Evolutionary conservation across 2,113 vertebrate species (phyloP), one percentile per base, ranked within the genome.

Genomic region (Thermophis baileyi): DNA sequence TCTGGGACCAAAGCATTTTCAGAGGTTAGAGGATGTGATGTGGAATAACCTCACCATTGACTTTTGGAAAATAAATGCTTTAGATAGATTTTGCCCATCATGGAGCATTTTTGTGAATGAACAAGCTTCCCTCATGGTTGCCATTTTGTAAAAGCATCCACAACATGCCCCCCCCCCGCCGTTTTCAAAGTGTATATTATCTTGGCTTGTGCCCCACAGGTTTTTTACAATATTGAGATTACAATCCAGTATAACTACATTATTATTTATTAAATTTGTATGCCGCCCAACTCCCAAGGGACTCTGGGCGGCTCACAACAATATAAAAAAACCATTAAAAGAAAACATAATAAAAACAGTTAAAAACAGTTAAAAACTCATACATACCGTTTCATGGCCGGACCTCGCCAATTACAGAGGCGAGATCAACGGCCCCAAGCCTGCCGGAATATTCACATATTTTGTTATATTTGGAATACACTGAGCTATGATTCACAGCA

Each of bases 161-260:
- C 7, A 44, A 40, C 35, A 44, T 9, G 7, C 18, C 1, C 69
- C 2, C 35, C 18, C 1, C 30, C 11, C 0, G 0, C 63, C 1
- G 0, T 44, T 81, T 81, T 18, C 74, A 81, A 81, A 81, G 18
- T 44, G 0, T 22, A 40, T 81, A 22, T 81, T 40, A 81, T 3
- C 18, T 8, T 81, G 18, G 2, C 74, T 22, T 81, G 74, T 81
- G 7, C 74, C 18, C 12, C 74, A 44, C 74, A 22, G 18, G 35
- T 44, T 22, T 81, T 44, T 81, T 81, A 20, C 35, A 81, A 81
- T 81, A 81, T 81, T 74, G n/a, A 35, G 4, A 74, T 74, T 35
- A 74, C n/a, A 40, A 81, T 81, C n/a, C 16, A 20, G 69, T 40
- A 35, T 18, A 81, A 40, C 16, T 81, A 8, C 16, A 8, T n/a